Evolutionary conservation across 2,797 vertebrate genomes (phyloP), one percentile per base, ranked within the genome.

Genomic region (Coregonus ussuriensis): DNA sequence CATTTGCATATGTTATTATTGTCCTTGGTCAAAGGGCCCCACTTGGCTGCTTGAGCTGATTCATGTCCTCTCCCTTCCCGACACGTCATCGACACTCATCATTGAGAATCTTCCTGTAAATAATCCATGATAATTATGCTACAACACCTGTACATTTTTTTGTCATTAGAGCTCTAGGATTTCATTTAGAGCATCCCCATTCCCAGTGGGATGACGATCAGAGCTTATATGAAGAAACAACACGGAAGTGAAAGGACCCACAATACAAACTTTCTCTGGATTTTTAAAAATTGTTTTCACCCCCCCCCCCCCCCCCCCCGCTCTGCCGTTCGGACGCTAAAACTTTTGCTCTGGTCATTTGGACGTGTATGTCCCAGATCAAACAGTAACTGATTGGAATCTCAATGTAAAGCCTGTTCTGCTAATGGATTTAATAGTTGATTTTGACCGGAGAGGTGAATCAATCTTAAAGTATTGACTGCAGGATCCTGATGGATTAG

Each of bases 361-460:
- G 82, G 88, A 80, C 68, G 3, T 62, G 76, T 25, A 75, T 66
- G 71, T 31, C 77, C 72, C 62, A 68, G 78, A 83, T 16, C 85
- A 81, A 84, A 87, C 82, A 66, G 85, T 86, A 85, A 94, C 93
- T 93, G 92, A 93, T 93, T 89, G 85, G 87, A 87, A 92, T 94
- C 89, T 89, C 91, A 92, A 93, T 93, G 89, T 91, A 93, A 93
- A 94, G 87, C 88, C 72, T 3, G 69, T 83, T 83, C 62, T 56
- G 25, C 88, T 93, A 93, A 94, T 94, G 87, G 90, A 94, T 93
- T 89, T 91, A 89, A 93, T 91, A 91, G 94, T 93, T 94, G 91
- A 92, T 93, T 93, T 90, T 89, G 91, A 92, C 90, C 89, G 74
- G 86, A 88, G 91, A 89, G 92, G 88, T 93, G 88, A 93, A 94